These are phyloP conservation scores for Zaprionus kolodkinae DNA, from an alignment of 1,140 invertebrate species.

Conservation along the genomic window DNA sequence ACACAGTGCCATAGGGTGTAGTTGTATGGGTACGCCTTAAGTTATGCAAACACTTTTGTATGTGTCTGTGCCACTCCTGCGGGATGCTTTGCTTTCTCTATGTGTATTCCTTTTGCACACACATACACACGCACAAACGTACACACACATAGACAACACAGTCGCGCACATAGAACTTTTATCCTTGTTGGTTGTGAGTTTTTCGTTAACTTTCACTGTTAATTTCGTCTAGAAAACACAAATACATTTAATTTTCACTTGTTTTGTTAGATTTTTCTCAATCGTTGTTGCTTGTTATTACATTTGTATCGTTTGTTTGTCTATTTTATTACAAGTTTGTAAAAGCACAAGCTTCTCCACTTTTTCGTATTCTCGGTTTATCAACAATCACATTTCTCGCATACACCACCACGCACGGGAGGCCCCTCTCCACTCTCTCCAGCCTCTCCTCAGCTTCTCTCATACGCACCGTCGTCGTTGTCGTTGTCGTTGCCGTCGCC, in stretches of 20 bases:
- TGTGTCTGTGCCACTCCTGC: slow-evolving; percentile 74
- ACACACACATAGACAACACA: slow-evolving; percentile 13
- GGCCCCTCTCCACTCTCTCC: background rate
- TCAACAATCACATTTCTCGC: slow-evolving; percentile 27
- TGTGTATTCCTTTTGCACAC: slow-evolving; percentile 61
- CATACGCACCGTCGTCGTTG: slow-evolving; percentile 32
- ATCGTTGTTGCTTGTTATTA: background rate
- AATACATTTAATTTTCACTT: slow-evolving; percentile 27
- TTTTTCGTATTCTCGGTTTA: slow-evolving; percentile 17
- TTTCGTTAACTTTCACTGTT: slow-evolving; percentile 34
- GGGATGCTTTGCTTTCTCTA: slow-evolving; percentile 77
- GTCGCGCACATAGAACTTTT: slow-evolving; percentile 51
- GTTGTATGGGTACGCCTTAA: slow-evolving; percentile 50
- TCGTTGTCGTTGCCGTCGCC: slow-evolving; percentile 59
- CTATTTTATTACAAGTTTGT: slow-evolving; percentile 39
- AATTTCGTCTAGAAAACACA: slow-evolving; percentile 17
- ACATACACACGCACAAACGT: slow-evolving; percentile 24
- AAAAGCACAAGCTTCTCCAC: slow-evolving; percentile 42
- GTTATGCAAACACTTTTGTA: slow-evolving; percentile 76
- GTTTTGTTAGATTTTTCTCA: background rate
- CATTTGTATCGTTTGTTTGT: slow-evolving; percentile 15
- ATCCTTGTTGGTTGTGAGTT: slow-evolving; percentile 23
- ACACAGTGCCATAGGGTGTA: background rate
- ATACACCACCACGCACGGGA: slow-evolving; percentile 23
- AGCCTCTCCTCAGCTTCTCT: slow-evolving; percentile 15